Conservation (phyloP, 2,888 invertebrate species). For the Nebria salina region DNA sequence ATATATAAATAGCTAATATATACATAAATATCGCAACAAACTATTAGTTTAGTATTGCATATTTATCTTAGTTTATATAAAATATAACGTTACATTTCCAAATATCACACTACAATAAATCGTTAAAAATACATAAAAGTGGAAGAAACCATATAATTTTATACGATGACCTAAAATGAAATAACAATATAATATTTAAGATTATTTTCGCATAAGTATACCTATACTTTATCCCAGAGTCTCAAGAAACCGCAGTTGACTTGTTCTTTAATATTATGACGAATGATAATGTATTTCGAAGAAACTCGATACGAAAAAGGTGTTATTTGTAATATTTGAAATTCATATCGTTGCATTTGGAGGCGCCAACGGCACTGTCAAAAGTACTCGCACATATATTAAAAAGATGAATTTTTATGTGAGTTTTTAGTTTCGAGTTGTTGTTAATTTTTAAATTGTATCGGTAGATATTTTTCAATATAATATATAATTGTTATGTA, state of each 20-base stretch:
- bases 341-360: neutral
- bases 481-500: neutral
- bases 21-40: too few relatives aligned
- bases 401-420: neutral
- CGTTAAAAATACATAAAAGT: neutral
- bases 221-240: neutral
- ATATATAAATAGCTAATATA: too few relatives aligned
- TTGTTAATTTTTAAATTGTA: too few relatives aligned
- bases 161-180: constrained; percentile 15
- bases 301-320: neutral
- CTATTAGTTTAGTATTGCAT: too few relatives aligned
- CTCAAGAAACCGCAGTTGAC: neutral
- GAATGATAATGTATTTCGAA: neutral
- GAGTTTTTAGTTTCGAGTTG: neutral
- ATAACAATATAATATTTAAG: neutral
- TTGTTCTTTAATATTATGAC: neutral
- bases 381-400: neutral
- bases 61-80: too few relatives aligned
- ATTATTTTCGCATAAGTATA: neutral
- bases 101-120: neutral
- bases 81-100: too few relatives aligned
- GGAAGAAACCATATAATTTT: constrained; percentile 10
- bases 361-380: neutral
- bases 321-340: neutral
- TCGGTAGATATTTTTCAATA: too few relatives aligned